phyloP scores from a whole-genome alignment of 2,797 vertebrate species.

The Parotocinclus haroldoi region DNA sequence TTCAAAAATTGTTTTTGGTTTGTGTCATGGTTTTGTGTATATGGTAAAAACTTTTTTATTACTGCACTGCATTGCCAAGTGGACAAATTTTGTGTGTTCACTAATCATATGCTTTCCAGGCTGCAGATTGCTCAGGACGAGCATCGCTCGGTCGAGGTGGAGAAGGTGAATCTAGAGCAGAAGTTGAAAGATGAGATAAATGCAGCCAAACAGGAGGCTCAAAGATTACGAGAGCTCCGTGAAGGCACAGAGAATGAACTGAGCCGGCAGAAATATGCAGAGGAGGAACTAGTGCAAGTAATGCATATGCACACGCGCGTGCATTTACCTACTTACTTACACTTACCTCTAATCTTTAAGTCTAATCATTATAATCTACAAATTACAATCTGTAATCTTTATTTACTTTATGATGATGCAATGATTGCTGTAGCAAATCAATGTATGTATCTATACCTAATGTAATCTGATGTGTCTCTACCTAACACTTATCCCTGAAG shows the following conservation, averaged over 20 bases:
- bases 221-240: slow-evolving; percentile 78
- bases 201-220: slow-evolving; percentile 86
- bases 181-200: slow-evolving; percentile 86
- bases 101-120: slow-evolving; percentile 58
- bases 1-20: too few relatives aligned
- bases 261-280: slow-evolving; percentile 88
- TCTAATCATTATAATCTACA: neutral
- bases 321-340: too few relatives aligned
- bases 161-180: slow-evolving; percentile 90
- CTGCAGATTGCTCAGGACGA: slow-evolving; percentile 91
- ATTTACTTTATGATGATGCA: neutral
- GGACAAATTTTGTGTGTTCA: too few relatives aligned
- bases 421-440: too few relatives aligned
- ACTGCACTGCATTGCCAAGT: too few relatives aligned
- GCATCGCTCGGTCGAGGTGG: slow-evolving; percentile 87
- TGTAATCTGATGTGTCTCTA: too few relatives aligned
- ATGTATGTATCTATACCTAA: too few relatives aligned
- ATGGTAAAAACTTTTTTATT: too few relatives aligned
- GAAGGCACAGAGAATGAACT: slow-evolving; percentile 84
- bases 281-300: slow-evolving; percentile 92
- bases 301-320: neutral
- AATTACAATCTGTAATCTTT: neutral
- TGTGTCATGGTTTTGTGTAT: too few relatives aligned
- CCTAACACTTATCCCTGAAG: too few relatives aligned
- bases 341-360: neutral